A percentile compares a stretch with the other conserved stretches of the same genome.
Conservation (phyloP, 37 sponge, comb jelly and placozoan genomes). For the Cliona cf. orientalis region DNA sequence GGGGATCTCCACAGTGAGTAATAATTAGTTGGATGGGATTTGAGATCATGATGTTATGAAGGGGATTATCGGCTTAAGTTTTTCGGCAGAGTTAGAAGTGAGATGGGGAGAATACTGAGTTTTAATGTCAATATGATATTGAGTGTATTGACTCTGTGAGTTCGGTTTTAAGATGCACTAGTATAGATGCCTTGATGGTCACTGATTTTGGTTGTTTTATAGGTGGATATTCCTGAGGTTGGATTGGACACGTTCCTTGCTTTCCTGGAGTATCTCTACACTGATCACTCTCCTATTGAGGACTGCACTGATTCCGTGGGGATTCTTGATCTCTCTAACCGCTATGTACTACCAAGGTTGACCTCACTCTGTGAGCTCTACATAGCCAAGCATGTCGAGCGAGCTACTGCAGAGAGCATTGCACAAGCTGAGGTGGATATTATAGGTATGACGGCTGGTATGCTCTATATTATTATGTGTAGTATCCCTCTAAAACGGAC, state of each 20-base stretch:
- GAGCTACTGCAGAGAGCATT: conserved; percentile 59
- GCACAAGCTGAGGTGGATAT: conserved; percentile 74
- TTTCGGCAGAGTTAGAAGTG: too few relatives aligned
- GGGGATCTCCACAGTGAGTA: too few relatives aligned
- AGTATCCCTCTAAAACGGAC: too few relatives aligned
- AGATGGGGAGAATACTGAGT: too few relatives aligned
- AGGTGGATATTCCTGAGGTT: conserved; percentile 74
- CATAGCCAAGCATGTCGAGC: conserved; percentile 83
- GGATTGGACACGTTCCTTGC: conserved; percentile 64
- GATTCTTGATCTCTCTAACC: conserved; percentile 79
- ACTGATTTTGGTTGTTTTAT: conserved; percentile 1
- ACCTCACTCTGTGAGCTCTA: conserved; percentile 86
- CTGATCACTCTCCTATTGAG: conserved; percentile 87
- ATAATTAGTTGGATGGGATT: too few relatives aligned
- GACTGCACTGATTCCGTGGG: conserved; percentile 74
- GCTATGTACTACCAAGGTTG: conserved; percentile 75
- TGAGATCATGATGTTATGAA: too few relatives aligned
- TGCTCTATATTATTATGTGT: too few relatives aligned
- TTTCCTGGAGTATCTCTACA: conserved; percentile 89
- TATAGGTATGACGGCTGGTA: conserved; percentile 70
- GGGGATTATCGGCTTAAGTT: too few relatives aligned
- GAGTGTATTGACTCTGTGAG: too few relatives aligned
- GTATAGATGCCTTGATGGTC: neutral
- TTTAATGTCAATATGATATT: too few relatives aligned
- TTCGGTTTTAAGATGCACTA: too few relatives aligned